Conservation (phyloP, 2,113 vertebrate species). For the Takifugu flavidus region DNA sequence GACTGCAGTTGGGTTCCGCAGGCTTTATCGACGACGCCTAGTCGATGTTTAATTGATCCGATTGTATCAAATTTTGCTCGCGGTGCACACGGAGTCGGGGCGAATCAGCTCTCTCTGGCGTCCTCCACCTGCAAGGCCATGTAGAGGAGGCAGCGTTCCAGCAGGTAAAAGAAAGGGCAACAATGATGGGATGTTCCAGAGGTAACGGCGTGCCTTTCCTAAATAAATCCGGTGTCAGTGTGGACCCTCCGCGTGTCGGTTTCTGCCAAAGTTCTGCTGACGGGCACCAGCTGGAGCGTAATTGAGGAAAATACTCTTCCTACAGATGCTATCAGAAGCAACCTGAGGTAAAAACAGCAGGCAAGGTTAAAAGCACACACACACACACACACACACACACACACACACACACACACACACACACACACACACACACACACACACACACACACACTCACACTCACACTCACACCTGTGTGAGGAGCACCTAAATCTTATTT, state of each 20-base stretch:
- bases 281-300: background rate
- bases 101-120: constrained; percentile 51
- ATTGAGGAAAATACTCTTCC: constrained; percentile 5
- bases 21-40: constrained; percentile 46
- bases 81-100: constrained; percentile 42
- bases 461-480: too few species aligned
- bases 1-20: constrained; percentile 16
- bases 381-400: too few species aligned
- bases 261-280: constrained; percentile 1
- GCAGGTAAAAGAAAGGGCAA: too few species aligned
- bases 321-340: constrained; percentile 2
- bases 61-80: constrained; percentile 63
- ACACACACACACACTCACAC: too few species aligned
- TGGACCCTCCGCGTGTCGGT: too few species aligned
- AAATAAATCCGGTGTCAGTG: too few species aligned
- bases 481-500: too few species aligned
- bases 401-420: too few species aligned
- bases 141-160: background rate
- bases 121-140: constrained; percentile 34
- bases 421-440: too few species aligned
- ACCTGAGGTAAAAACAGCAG: background rate
- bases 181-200: too few species aligned
- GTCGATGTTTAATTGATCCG: constrained; percentile 56
- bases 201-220: too few species aligned
- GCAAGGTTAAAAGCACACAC: background rate